A percentile compares a stretch with the other conserved stretches of the same genome.
phyloP scores from a whole-genome alignment of 2,797 vertebrate species.

The Poeciliopsis turneri region DNA sequence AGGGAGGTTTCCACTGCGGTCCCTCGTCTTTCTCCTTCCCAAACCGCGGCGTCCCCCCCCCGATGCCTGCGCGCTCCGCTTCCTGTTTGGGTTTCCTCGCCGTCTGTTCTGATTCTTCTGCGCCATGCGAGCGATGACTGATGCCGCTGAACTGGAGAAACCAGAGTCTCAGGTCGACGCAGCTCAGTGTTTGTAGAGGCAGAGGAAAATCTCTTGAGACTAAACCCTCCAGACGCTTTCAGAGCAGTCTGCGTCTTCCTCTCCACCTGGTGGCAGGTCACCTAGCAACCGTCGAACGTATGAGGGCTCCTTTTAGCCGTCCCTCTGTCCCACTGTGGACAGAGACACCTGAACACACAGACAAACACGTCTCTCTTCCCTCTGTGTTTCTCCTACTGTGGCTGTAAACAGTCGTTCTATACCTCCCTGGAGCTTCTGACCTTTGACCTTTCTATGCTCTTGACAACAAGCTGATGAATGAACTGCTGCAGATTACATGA shows the following conservation, averaged over 20 bases:
- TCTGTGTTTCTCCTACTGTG: conserved; percentile 38
- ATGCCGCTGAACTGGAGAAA: conserved; percentile 66
- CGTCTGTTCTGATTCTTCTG: conserved; percentile 63
- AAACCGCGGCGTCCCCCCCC: conserved; percentile 59
- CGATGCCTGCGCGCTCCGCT: conserved; percentile 43
- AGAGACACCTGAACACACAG: conserved; percentile 8
- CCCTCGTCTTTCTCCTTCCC: conserved; percentile 37
- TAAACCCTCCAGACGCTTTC: conserved; percentile 62
- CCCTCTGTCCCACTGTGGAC: background rate
- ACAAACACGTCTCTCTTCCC: conserved; percentile 45
- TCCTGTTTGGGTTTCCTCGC: conserved; percentile 37
- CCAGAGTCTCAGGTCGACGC: conserved; percentile 52
- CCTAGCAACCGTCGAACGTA: conserved; percentile 21
- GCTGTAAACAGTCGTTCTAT: conserved; percentile 29
- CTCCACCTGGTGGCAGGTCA: conserved; percentile 44
- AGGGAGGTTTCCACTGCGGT: conserved; percentile 60
- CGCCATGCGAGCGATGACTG: conserved; percentile 50
- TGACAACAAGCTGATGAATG: conserved; percentile 60
- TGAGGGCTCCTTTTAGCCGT: background rate
- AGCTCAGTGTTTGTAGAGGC: conserved; percentile 63
- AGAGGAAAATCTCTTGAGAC: conserved; percentile 54
- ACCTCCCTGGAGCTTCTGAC: conserved; percentile 47
- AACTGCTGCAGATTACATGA: conserved; percentile 25
- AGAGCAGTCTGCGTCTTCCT: conserved; percentile 60
- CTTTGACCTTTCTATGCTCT: conserved; percentile 31